These are phyloP conservation scores for Silurus lanzhouensis DNA, from an alignment of 2,797 vertebrate genomes.

Conservation along the genomic window DNA sequence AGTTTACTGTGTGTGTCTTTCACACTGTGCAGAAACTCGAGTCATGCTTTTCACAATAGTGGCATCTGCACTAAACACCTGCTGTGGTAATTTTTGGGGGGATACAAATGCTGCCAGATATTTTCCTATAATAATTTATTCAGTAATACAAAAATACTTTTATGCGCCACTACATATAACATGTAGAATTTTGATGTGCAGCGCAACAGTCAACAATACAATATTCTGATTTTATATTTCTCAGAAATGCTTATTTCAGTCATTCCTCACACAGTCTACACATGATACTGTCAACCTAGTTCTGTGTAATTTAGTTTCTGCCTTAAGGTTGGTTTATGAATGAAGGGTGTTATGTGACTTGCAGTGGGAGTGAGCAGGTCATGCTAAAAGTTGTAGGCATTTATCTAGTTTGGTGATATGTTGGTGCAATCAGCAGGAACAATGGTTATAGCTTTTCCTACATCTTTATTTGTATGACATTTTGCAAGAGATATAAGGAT, in stretches of 20 bases:
- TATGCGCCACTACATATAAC: neutral
- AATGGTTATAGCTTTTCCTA: neutral
- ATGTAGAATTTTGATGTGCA: neutral
- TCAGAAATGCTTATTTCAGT: neutral
- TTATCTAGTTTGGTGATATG: neutral
- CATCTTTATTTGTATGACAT: neutral
- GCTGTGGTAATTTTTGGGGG: slow-evolving; percentile 9
- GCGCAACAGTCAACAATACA: slow-evolving; percentile 12
- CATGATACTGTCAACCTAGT: slow-evolving; percentile 18
- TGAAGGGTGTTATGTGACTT: slow-evolving; percentile 40
- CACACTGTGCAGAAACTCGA: slow-evolving; percentile 54
- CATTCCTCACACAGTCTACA: slow-evolving; percentile 7
- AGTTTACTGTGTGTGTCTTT: slow-evolving; percentile 50
- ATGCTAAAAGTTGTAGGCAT: slow-evolving; percentile 21
- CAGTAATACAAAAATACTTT: slow-evolving; percentile 3
- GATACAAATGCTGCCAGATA: slow-evolving; percentile 36
- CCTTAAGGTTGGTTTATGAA: slow-evolving; percentile 49
- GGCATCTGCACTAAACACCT: slow-evolving; percentile 43
- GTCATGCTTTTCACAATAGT: slow-evolving; percentile 52
- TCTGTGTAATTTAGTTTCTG: slow-evolving; percentile 47
- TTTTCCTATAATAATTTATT: slow-evolving; percentile 30
- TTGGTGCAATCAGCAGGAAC: neutral
- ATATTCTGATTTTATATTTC: slow-evolving; percentile 24
- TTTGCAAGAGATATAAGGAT: neutral
- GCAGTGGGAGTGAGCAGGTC: slow-evolving; percentile 41